These are phyloP conservation scores for Lithobates pipiens DNA, from an alignment of 2,797 vertebrate genomes.

Conservation along the genomic window DNA sequence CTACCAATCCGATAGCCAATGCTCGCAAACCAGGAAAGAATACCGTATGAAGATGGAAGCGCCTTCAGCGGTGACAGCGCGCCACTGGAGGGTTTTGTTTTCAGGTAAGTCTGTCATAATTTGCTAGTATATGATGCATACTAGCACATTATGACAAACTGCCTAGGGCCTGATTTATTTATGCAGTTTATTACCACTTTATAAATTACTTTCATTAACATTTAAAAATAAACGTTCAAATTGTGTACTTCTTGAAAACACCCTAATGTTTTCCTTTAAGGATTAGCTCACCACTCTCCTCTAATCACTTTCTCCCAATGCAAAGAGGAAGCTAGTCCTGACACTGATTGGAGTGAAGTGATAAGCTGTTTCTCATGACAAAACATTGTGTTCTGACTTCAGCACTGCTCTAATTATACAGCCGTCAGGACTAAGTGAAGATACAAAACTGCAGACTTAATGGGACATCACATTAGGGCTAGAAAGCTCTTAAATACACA, in stretches of 20 bases:
- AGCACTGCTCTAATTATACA: neutral
- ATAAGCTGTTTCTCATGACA: neutral
- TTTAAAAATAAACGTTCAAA: neutral
- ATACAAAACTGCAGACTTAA: neutral
- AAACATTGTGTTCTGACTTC: neutral
- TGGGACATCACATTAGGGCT: neutral
- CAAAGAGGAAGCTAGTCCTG: constrained; percentile 8
- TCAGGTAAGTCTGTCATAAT: too few relatives aligned
- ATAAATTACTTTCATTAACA: too few relatives aligned
- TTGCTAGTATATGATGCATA: too few relatives aligned
- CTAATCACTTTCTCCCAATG: neutral
- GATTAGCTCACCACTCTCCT: neutral
- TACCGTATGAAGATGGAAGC: too few relatives aligned
- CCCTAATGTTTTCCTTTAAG: neutral
- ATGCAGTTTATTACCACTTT: too few relatives aligned
- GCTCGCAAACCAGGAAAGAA: too few relatives aligned
- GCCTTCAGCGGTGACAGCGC: too few relatives aligned
- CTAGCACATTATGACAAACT: too few relatives aligned
- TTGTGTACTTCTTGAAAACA: neutral
- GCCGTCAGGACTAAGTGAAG: neutral
- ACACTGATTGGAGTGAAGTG: neutral
- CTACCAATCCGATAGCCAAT: too few relatives aligned
- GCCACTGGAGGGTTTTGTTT: too few relatives aligned
- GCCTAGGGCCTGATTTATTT: too few relatives aligned
- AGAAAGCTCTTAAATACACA: neutral